Evolutionary conservation across 2,113 vertebrate species (phyloP).

Genomic region (Scalopus aquaticus): DNA sequence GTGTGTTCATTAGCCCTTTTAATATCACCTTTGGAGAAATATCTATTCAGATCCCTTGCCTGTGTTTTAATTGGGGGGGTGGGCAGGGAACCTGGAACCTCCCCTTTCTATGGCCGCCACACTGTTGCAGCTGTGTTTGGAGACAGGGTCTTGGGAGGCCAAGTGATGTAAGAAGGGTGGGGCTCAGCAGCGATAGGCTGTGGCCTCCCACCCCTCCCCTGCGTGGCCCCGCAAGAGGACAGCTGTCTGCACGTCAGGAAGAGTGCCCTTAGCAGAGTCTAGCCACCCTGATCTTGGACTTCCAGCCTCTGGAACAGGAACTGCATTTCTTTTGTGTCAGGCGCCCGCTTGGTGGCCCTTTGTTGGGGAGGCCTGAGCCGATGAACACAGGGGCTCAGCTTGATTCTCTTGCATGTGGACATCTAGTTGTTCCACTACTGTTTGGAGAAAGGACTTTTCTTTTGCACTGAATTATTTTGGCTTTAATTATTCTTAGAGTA

Average conservation of each 20-base stretch:
- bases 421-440: background rate
- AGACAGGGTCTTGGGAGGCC: background rate
- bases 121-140: background rate
- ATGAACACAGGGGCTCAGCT: background rate
- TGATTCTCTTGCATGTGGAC: background rate
- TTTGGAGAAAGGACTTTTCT: background rate
- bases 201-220: background rate
- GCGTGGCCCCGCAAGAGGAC: background rate
- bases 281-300: background rate
- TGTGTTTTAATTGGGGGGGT: background rate
- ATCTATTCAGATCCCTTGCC: background rate
- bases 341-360: background rate
- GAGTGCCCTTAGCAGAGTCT: background rate
- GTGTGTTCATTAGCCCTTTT: background rate
- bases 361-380: background rate
- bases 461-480: conserved; percentile 6
- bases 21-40: background rate
- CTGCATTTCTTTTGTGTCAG: background rate
- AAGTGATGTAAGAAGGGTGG: background rate
- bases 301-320: background rate
- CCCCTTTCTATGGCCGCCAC: too few relatives aligned
- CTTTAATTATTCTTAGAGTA: conserved; percentile 18
- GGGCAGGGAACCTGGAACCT: too few relatives aligned
- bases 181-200: background rate
- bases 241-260: background rate